Percentiles rank a stretch among this genome's conserved stretches.
phyloP scores from a whole-genome alignment of 35 echinoderm and acorn worm species.

The Apostichopus parvimensis region DNA sequence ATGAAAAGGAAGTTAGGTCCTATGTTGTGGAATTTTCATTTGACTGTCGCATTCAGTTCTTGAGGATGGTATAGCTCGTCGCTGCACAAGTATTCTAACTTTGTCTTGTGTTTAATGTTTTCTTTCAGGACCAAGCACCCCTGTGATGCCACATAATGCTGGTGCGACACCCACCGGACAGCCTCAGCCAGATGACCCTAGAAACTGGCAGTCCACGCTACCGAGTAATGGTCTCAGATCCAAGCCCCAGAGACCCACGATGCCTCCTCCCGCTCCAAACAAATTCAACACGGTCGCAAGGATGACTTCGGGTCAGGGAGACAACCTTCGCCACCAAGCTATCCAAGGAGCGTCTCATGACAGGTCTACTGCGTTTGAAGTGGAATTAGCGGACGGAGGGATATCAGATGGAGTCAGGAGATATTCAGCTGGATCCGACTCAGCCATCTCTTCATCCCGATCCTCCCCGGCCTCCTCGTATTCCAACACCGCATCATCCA shows the following conservation, averaged over 20 bases:
- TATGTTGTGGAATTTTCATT: too few species aligned
- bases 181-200: background rate
- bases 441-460: slow-evolving; percentile 65
- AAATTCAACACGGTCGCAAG: slow-evolving; percentile 71
- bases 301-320: slow-evolving; percentile 51
- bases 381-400: slow-evolving; percentile 15
- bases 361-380: slow-evolving; percentile 23
- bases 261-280: slow-evolving; percentile 30
- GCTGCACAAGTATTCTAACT: background rate
- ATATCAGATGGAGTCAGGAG: slow-evolving; percentile 36
- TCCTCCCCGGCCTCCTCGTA: slow-evolving; percentile 80
- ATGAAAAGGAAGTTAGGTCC: too few species aligned
- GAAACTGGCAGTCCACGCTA: slow-evolving; percentile 19
- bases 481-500: slow-evolving; percentile 65
- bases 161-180: background rate
- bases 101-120: background rate
- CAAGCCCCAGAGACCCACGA: slow-evolving; percentile 41
- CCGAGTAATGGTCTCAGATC: background rate
- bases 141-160: background rate
- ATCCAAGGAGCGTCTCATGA: slow-evolving; percentile 8
- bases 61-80: too few species aligned
- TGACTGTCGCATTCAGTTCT: too few species aligned
- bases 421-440: slow-evolving; percentile 69
- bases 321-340: background rate
- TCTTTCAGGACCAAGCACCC: slow-evolving; percentile 1